Evolutionary conservation across 2,888 invertebrate genomes (phyloP), one percentile per base, ranked within the genome.

Genomic region (Epiblema foenella): DNA sequence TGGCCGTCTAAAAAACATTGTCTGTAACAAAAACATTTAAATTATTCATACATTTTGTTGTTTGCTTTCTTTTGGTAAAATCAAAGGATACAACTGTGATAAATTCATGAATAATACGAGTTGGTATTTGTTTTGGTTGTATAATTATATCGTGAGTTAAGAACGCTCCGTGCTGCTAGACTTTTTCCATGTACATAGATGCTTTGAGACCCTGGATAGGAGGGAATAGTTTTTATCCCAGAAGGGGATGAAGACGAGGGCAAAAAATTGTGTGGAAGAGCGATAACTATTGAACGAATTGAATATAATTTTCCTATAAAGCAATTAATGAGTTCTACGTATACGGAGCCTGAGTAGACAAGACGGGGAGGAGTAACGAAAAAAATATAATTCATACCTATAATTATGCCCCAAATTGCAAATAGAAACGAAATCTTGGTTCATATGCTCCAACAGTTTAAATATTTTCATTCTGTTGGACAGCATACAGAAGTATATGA

Each of bases 1-100:
- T 91, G 90, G 9, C 83, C 83, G n/a, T 83, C 73, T 15, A 90
- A 37, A 68, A 90, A 90, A 2, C 76, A 71, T 46, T 80, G 75
- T 71, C 90, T 90, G 82, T 63, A 85, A 88, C 17, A 49, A 63
- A 33, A 37, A 17, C 11, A 29, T 56, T 2, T 2, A 5, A 37
- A 11, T 17, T 11, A 33, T 10, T 18, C 8, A 17, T 56, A n/a
- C 4, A 17, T 12, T n/a, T n/a, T 37, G 1, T 37, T 18, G 8
- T 51, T 8, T 17, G 51, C 51, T 10, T 51, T 10, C 9, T 51
- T 4, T n/a, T 18, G 9, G 7, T 18, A 3, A 18, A 18, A 8
- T 8, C 10, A 42, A 15, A 42, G 12, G 4, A 7, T 42, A 42
- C 42, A 42, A 42, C 42, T 12, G 42, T 12, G 15, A 15, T 15